Evolutionary conservation across 2,797 vertebrate species (phyloP).

Genomic region (Pygocentrus nattereri): DNA sequence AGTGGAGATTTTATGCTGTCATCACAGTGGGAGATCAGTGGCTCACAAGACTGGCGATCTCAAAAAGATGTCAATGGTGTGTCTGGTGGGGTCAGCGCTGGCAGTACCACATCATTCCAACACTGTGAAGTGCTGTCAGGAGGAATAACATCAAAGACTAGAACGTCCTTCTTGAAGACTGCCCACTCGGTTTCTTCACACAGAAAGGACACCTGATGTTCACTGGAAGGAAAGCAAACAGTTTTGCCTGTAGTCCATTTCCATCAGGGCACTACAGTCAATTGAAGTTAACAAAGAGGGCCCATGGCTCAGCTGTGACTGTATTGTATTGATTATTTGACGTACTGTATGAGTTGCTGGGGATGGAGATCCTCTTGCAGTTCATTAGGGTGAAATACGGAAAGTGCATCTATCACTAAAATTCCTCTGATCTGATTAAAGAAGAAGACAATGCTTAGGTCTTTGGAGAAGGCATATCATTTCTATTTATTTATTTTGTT

Average conservation of each 20-base stretch:
- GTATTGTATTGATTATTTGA: neutral
- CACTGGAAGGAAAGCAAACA: neutral
- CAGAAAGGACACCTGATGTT: neutral
- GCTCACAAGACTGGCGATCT: conserved; percentile 25
- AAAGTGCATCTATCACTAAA: neutral
- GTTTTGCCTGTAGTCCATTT: neutral
- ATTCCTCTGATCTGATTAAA: neutral
- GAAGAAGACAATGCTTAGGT: neutral
- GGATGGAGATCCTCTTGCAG: neutral
- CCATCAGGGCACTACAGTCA: neutral
- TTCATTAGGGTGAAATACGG: conserved; percentile 18
- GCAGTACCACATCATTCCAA: conserved; percentile 4
- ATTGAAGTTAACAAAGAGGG: neutral
- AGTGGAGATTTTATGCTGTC: conserved; percentile 9
- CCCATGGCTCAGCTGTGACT: neutral
- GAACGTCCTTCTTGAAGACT: neutral
- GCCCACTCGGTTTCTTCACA: neutral
- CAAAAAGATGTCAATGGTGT: conserved; percentile 21
- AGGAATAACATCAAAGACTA: neutral
- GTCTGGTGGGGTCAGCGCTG: conserved; percentile 8
- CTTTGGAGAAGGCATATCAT: neutral
- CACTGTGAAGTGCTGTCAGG: neutral
- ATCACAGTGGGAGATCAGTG: conserved; percentile 17
- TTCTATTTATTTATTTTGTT: no score
- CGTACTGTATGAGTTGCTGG: neutral